Conservation (phyloP, 2,797 vertebrate genomes). For the Amblyraja radiata region DNA sequence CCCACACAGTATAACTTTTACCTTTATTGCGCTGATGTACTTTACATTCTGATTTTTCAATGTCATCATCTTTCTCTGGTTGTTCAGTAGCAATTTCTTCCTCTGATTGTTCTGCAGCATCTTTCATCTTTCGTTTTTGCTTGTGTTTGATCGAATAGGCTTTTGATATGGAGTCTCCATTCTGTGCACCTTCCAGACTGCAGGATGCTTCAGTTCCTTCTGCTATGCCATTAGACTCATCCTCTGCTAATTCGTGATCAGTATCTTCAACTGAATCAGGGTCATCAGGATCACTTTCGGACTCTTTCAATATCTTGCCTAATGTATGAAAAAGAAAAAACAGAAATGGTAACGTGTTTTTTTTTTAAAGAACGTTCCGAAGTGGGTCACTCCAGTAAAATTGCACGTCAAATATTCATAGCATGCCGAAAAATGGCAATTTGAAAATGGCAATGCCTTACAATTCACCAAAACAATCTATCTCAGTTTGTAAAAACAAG, state of each 20-base stretch:
- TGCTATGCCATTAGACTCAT: conserved; percentile 55
- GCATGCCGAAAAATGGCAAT: not conserved
- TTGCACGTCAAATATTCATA: not conserved
- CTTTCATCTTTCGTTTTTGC: conserved; percentile 54
- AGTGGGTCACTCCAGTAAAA: not conserved
- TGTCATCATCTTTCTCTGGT: not conserved
- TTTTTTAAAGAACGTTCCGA: not conserved
- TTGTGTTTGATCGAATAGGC: conserved; percentile 3
- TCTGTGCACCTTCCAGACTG: conserved; percentile 47
- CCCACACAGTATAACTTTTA: not conserved
- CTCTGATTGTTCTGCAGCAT: conserved; percentile 25
- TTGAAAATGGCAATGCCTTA: not conserved
- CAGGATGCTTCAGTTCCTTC: conserved; percentile 72
- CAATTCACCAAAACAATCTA: not conserved
- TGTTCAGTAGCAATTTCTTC: not conserved
- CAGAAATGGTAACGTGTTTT: not conserved
- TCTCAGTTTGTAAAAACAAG: not conserved
- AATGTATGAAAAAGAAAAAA: conserved; percentile 34
- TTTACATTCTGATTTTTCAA: not conserved
- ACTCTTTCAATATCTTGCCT: conserved; percentile 3
- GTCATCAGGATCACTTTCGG: conserved; percentile 49
- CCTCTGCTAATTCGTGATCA: conserved; percentile 59
- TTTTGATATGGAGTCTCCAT: not conserved
- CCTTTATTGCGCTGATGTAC: not conserved
- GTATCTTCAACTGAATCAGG: conserved; percentile 48